Conservation (phyloP, 2,888 invertebrate species). For the Eupsilia transversa region DNA sequence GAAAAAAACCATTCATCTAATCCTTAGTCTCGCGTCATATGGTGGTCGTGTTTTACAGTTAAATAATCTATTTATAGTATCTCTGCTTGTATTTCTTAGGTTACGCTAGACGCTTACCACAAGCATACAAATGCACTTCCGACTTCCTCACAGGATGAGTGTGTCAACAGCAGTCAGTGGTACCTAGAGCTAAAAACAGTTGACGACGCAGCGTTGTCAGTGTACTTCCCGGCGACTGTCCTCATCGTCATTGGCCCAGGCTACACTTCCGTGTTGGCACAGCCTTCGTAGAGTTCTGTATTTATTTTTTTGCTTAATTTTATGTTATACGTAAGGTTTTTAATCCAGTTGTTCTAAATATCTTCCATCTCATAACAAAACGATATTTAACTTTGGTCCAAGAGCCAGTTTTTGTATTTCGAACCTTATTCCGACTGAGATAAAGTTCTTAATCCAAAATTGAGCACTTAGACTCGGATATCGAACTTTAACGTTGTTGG, state of each 20-base stretch:
- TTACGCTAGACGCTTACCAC: too few relatives aligned
- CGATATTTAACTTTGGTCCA: too few relatives aligned
- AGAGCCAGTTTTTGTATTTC: too few relatives aligned
- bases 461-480: too few relatives aligned
- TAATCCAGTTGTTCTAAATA: too few relatives aligned
- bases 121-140: conserved; percentile 57
- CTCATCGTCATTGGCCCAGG: conserved; percentile 26
- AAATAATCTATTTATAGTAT: not conserved
- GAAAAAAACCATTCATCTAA: not conserved
- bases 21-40: not conserved
- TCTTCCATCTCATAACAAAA: too few relatives aligned
- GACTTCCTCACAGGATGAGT: conserved; percentile 44
- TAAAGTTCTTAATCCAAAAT: too few relatives aligned
- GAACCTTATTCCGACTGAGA: too few relatives aligned
- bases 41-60: too few relatives aligned
- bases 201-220: conserved; percentile 40
- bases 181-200: conserved; percentile 19
- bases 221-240: conserved; percentile 42
- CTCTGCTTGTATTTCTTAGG: not conserved
- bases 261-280: conserved; percentile 41
- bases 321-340: not conserved
- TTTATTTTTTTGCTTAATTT: conserved; percentile 7
- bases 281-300: conserved; percentile 27
- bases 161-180: conserved; percentile 18
- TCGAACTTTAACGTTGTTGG: too few relatives aligned